Conservation (phyloP, 2,797 vertebrate species). For the Microchirus variegatus region DNA sequence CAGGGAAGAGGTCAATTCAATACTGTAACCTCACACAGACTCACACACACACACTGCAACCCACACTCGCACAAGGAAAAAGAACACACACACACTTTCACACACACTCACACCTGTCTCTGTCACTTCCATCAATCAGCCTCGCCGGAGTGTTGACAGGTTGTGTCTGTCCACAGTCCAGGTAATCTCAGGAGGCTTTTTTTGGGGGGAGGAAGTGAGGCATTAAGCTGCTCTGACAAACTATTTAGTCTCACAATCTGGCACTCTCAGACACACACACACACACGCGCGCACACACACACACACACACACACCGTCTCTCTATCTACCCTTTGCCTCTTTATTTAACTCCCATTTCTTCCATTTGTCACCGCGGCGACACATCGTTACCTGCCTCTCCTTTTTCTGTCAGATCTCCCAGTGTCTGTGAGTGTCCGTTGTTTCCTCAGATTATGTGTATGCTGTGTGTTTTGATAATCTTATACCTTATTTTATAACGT, state of each 20-base stretch:
- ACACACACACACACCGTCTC: too few species aligned
- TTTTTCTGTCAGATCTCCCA: conserved; percentile 32
- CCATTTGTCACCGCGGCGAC: conserved; percentile 43
- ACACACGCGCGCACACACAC: too few species aligned
- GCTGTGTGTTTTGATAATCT: neutral
- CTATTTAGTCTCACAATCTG: conserved; percentile 77
- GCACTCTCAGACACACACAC: conserved; percentile 61
- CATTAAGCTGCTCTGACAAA: conserved; percentile 76
- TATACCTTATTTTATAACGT: conserved; percentile 1
- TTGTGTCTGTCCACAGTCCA: conserved; percentile 75
- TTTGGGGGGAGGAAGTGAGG: conserved; percentile 75
- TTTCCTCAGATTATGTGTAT: conserved; percentile 42
- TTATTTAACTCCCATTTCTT: conserved; percentile 41
- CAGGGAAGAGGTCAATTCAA: conserved; percentile 78
- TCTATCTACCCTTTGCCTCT: conserved; percentile 37
- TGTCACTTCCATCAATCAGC: conserved; percentile 74
- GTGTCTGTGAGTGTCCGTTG: conserved; percentile 35
- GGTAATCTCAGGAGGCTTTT: conserved; percentile 77
- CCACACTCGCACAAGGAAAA: conserved; percentile 42
- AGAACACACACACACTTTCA: conserved; percentile 26
- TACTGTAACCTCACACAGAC: conserved; percentile 72
- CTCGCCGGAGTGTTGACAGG: conserved; percentile 68
- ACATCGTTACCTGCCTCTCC: conserved; percentile 12
- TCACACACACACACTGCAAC: conserved; percentile 57
- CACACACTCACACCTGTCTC: conserved; percentile 62